Percentiles rank a stretch among this genome's conserved stretches.
These are phyloP conservation scores for Sterrhoptilus dennistouni DNA, from an alignment of 2,113 vertebrate species.

Conservation along the genomic window DNA sequence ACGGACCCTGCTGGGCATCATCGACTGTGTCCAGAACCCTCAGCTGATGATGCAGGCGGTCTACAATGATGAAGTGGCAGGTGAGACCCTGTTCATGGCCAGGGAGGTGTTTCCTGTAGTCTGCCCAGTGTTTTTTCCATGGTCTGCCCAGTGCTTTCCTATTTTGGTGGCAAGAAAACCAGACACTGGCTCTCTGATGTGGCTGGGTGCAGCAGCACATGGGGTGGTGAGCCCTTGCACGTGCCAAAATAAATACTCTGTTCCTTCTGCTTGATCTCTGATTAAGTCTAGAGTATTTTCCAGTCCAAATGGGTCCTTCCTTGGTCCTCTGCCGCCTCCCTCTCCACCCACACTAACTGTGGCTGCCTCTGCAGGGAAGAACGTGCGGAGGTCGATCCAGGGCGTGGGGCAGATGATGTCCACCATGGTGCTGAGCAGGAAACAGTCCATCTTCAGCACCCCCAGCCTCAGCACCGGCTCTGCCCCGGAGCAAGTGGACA, in stretches of 20 bases:
- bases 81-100: slow-evolving; percentile 59
- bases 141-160: background rate
- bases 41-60: slow-evolving; percentile 66
- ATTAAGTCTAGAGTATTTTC: background rate
- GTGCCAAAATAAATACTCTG: background rate
- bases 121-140: background rate
- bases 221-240: background rate
- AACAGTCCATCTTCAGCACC: slow-evolving; percentile 84
- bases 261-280: background rate
- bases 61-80: slow-evolving; percentile 81
- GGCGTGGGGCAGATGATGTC: slow-evolving; percentile 98
- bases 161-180: background rate
- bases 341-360: background rate
- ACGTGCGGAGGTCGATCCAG: slow-evolving; percentile 92
- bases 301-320: background rate
- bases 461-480: slow-evolving; percentile 62
- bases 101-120: background rate
- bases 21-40: slow-evolving; percentile 90
- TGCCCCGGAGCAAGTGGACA: slow-evolving; percentile 74
- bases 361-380: slow-evolving; percentile 78
- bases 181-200: rapidly evolving
- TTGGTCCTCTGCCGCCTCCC: background rate
- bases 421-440: slow-evolving; percentile 95
- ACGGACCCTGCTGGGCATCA: slow-evolving; percentile 91
- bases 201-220: background rate